phyloP scores from a whole-genome alignment of 2,888 invertebrate species.

The Hanleya hanleyi region DNA sequence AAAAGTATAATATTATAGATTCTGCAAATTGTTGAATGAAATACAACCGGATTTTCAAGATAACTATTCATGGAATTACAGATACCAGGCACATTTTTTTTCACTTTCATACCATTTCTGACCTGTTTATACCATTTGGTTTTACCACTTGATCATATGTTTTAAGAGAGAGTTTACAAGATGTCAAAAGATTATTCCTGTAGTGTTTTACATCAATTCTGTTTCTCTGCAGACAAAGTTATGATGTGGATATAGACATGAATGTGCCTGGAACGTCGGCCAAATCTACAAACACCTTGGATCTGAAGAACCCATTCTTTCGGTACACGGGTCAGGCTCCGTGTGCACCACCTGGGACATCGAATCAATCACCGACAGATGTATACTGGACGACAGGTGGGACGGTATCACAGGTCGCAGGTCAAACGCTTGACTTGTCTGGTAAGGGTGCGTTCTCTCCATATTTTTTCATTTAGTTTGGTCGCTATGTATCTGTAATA shows the following conservation, averaged over 20 bases:
- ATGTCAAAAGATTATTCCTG: no score
- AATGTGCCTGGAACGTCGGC: slow-evolving; percentile 89
- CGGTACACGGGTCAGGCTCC: slow-evolving; percentile 79
- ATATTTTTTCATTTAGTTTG: not conserved
- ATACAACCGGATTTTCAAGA: no score
- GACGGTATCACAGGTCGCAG: slow-evolving; percentile 35
- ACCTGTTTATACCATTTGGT: no score
- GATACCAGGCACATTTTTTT: no score
- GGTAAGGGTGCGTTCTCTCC: slow-evolving; percentile 6
- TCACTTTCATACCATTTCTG: no score
- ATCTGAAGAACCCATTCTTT: slow-evolving; percentile 99
- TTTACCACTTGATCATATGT: no score
- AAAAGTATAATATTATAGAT: no score
- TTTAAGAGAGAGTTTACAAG: no score
- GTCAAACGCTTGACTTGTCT: not conserved
- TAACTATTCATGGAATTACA: no score
- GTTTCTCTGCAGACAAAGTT: slow-evolving; percentile 85
- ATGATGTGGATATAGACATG: slow-evolving; percentile 97
- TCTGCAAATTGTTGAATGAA: no score
- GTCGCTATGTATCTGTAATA: no score
- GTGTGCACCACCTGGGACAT: slow-evolving; percentile 93
- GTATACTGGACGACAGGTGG: slow-evolving; percentile 65
- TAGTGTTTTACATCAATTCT: no score
- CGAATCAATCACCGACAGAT: slow-evolving; percentile 93
- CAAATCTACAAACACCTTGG: slow-evolving; percentile 91